Evolutionary conservation across 2,888 invertebrate genomes (phyloP).

Genomic region (Scaptomyza tumidula): DNA sequence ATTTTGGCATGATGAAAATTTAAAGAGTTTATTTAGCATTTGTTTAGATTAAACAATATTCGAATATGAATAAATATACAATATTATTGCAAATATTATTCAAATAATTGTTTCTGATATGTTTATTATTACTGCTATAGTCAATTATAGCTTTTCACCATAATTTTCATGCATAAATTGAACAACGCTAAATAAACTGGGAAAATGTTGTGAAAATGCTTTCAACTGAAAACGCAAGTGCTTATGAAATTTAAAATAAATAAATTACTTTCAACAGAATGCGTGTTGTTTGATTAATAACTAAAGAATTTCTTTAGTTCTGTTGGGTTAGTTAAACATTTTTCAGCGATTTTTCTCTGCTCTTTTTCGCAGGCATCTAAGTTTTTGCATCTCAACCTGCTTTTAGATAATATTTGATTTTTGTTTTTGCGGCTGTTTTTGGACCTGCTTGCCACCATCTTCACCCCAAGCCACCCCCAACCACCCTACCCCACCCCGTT

Average conservation of each 20-base stretch:
- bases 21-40: neutral
- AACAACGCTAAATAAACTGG: neutral
- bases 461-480: too few relatives aligned
- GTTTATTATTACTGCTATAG: too few relatives aligned
- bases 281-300: neutral
- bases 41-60: neutral
- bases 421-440: constrained; percentile 10
- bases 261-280: neutral
- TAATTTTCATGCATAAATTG: neutral
- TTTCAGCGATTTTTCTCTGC: constrained; percentile 1
- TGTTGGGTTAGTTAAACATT: constrained; percentile 6
- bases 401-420: constrained; percentile 5
- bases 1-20: neutral
- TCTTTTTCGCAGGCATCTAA: neutral
- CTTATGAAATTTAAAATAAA: neutral
- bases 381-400: constrained; percentile 7
- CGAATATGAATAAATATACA: too few relatives aligned
- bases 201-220: neutral
- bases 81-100: too few relatives aligned
- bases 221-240: neutral
- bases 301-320: neutral
- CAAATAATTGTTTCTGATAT: too few relatives aligned
- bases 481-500: too few relatives aligned
- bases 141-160: too few relatives aligned
- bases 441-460: neutral